Conservation (phyloP, 2,797 vertebrate genomes). For the Crocidura indochinensis region DNA sequence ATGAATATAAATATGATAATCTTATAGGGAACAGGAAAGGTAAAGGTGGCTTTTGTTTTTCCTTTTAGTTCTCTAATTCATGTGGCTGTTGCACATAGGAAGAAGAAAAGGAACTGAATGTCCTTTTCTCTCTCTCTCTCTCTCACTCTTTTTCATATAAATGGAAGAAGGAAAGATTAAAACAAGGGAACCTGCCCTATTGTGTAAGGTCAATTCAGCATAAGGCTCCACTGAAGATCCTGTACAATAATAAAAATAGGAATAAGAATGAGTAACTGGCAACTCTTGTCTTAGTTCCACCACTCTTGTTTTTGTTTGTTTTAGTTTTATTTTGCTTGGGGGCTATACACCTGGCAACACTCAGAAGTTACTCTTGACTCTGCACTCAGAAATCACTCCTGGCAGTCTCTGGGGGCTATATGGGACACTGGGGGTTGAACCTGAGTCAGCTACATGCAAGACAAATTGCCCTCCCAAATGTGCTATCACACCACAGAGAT, state of each 20-base stretch:
- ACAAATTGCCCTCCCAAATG: no score
- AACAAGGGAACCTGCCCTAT: not conserved
- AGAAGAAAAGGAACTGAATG: not conserved
- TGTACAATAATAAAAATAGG: not conserved
- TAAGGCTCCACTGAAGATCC: accelerated
- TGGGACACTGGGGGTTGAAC: no score
- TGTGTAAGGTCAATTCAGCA: constrained; percentile 24
- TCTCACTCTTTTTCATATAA: not conserved
- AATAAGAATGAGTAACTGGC: not conserved
- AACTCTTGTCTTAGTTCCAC: not conserved
- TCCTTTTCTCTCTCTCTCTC: not conserved
- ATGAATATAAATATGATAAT: constrained; percentile 65
- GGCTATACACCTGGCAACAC: no score
- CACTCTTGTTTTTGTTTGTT: not conserved
- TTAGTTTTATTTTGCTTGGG: no score
- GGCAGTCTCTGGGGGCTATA: no score
- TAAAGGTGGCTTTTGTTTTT: constrained; percentile 43
- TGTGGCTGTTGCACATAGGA: not conserved
- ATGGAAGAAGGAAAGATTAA: not conserved
- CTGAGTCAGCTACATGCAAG: no score
- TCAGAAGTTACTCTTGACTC: no score
- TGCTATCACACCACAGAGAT: no score
- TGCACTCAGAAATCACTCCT: no score
- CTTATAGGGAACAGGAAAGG: constrained; percentile 27
- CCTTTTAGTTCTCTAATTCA: constrained; percentile 38